A percentile compares a stretch with the other conserved stretches of the same genome.
These are phyloP conservation scores for Sinhomidia bicolor DNA, from an alignment of 2,888 invertebrate species.

Conservation along the genomic window DNA sequence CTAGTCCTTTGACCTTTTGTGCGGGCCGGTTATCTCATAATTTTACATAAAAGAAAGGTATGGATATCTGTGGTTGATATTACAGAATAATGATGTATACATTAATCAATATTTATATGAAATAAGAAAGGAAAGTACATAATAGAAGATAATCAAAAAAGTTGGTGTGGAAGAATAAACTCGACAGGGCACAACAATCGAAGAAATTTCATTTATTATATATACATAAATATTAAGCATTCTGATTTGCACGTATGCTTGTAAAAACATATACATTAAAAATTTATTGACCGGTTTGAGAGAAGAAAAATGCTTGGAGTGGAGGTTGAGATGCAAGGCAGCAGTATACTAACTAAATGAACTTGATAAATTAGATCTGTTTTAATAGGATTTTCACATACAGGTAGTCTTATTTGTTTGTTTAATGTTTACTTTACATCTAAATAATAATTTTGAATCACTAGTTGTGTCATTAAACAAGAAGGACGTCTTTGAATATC, in stretches of 20 bases:
- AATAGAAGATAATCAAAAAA: slow-evolving; percentile 2
- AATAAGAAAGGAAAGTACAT: neutral
- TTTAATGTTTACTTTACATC: too few species aligned
- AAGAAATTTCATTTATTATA: slow-evolving; percentile 13
- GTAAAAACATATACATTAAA: neutral
- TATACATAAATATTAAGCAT: neutral
- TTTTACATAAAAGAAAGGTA: neutral
- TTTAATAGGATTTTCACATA: neutral
- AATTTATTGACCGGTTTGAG: neutral
- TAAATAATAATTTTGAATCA: neutral
- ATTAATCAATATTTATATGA: neutral
- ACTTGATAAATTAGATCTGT: slow-evolving; percentile 8
- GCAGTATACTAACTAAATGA: slow-evolving; percentile 13
- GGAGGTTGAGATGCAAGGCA: neutral
- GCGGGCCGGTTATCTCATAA: neutral
- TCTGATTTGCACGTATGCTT: neutral
- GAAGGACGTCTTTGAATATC: slow-evolving; percentile 18
- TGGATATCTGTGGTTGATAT: slow-evolving; percentile 18
- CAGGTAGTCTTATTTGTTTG: too few species aligned
- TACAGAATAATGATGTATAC: neutral
- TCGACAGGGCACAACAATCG: slow-evolving; percentile 55
- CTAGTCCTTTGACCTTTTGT: slow-evolving; percentile 59
- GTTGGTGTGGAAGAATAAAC: neutral
- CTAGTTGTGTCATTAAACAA: neutral
- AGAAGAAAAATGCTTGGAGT: neutral